Base-by-base conservation (phyloP, 1,140 invertebrate species). In the Campoletis sonorensis region DNA sequence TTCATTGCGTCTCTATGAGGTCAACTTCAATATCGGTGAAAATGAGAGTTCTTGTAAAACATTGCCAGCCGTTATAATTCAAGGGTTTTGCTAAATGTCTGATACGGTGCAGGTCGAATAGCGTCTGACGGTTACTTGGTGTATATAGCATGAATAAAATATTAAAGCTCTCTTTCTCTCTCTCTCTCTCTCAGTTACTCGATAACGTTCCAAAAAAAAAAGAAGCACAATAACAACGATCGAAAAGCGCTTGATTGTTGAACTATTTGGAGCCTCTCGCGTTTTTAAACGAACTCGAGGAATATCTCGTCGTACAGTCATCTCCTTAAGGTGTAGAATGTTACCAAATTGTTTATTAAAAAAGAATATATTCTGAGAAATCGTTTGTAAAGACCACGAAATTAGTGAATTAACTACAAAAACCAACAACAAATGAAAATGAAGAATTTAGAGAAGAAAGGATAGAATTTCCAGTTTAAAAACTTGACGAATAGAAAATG, bases 151-250 rank as follows among this genome's bases (percentile, higher is more conserved):
- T 58, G 27, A 51, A 75, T 54, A 30, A 26, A 75, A 58, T 18
- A 54, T 54, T 21, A 58, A 54, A 75, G 26, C 21, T n/a, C 16
- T 18, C 18, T 5, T 4, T n/a, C 7, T 18, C 54, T 58, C 54
- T 58, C 18, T 58, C 54, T 54, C 54, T 58, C 72, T 75, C 72
- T 75, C 72, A 54, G 49, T 58, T 75, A 49, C 21, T 75, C 15
- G 49, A 75, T 58, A 13, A 75, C 58, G 49, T 54, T 5, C 0
- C 1, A 15, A 75, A 40, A 75, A 51, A 73, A 49, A 73, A 26
- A 40, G 37, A 37, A 27, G 8, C 40, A 45, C 2, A 40, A 40
- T 11, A 21, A 27, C 71, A 37, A 33, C n/a, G 37, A 18, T 26
- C 21, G 49, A 51, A 30, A 54, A 54, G 1, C 18, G 45, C 4